A percentile compares a stretch with the other conserved stretches of the same genome.
Evolutionary conservation across 2,113 vertebrate species (phyloP).

Genomic region (Dinomys branickii): DNA sequence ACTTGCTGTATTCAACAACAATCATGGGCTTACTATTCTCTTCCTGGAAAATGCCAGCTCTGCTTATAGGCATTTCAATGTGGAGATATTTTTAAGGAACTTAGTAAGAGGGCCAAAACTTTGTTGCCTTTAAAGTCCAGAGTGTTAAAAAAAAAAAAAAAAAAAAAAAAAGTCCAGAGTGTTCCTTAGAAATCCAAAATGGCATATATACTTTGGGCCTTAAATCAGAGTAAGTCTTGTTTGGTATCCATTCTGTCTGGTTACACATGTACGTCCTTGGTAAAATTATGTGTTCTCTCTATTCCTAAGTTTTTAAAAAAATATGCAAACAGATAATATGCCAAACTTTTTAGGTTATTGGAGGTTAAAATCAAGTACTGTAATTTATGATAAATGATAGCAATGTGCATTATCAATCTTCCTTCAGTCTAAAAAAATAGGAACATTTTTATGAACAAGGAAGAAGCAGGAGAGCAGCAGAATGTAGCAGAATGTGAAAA

Average conservation of each 20-base stretch:
- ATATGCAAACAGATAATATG: neutral
- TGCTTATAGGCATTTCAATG: neutral
- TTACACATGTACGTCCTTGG: neutral
- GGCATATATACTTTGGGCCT: neutral
- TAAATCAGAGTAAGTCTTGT: neutral
- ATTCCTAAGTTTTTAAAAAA: neutral
- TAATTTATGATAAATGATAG: neutral
- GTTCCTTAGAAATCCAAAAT: neutral
- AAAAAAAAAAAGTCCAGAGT: neutral
- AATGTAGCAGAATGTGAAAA: neutral
- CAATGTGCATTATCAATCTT: neutral
- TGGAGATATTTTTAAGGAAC: neutral
- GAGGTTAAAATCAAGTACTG: neutral
- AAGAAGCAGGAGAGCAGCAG: neutral
- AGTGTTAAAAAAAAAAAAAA: too few relatives aligned
- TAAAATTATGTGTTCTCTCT: neutral
- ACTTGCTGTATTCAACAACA: neutral
- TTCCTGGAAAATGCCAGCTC: neutral
- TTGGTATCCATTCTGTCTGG: conserved; percentile 3
- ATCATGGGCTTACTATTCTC: neutral
- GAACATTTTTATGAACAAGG: neutral
- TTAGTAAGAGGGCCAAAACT: neutral
- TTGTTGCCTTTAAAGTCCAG: neutral
- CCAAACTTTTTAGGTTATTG: neutral
- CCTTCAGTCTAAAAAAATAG: conserved; percentile 1